Percentiles rank a stretch among this genome's conserved stretches.
Conservation (phyloP, 2,888 invertebrate species). For the Cataglyphis cursor region DNA sequence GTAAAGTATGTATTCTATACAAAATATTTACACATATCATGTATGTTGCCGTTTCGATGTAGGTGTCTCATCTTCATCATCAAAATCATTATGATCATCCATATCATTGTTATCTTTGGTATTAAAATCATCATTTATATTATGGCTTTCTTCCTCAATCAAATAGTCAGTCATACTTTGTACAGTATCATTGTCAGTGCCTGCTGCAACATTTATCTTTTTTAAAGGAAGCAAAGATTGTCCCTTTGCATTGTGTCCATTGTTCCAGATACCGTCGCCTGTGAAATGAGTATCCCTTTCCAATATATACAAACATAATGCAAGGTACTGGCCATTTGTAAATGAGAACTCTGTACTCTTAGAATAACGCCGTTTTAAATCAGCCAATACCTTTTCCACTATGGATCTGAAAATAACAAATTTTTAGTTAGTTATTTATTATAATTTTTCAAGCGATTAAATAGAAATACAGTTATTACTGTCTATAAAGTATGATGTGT, state of each 20-base stretch:
- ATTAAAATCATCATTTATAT: background rate
- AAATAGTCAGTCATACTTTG: background rate
- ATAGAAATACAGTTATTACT: conserved; percentile 86
- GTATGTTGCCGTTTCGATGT: background rate
- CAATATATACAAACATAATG: conserved; percentile 91
- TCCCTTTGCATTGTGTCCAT: background rate
- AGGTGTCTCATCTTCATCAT: background rate
- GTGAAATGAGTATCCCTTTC: conserved; percentile 92
- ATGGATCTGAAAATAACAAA: conserved; percentile 44
- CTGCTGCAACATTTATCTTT: background rate
- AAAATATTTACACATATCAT: conserved; percentile 24
- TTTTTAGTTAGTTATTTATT: background rate
- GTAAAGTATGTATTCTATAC: conserved; percentile 32
- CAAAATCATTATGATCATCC: background rate
- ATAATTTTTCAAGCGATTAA: conserved; percentile 7
- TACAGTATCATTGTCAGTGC: background rate
- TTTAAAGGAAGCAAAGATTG: background rate
- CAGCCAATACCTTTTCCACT: conserved; percentile 35
- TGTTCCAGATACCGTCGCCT: conserved; percentile 91
- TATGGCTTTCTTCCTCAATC: background rate
- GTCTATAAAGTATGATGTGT: conserved; percentile 91
- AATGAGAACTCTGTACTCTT: conserved; percentile 60
- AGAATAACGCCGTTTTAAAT: conserved; percentile 12
- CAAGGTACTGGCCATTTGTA: conserved; percentile 88
- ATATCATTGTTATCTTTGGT: background rate